Evolutionary conservation across 2,888 invertebrate genomes (phyloP).

Genomic region (Iselma pallidipennis): DNA sequence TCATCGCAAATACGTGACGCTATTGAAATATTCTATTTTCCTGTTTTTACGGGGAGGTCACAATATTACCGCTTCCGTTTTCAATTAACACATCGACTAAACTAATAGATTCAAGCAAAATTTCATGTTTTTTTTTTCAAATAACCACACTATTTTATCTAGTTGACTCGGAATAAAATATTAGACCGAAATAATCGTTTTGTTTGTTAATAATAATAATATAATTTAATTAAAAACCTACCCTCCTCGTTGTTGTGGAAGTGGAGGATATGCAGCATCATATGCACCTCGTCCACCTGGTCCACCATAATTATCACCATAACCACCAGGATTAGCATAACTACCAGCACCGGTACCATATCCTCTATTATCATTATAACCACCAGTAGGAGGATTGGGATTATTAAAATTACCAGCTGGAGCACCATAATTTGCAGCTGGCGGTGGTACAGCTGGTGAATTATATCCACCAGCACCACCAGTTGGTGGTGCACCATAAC

Average conservation of each 20-base stretch:
- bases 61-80: not conserved
- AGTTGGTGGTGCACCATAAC: conserved; percentile 23
- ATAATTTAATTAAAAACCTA: conserved; percentile 34
- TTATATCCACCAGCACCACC: conserved; percentile 25
- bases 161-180: not conserved
- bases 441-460: not conserved
- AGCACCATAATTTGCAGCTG: conserved; percentile 12
- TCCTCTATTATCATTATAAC: conserved; percentile 21
- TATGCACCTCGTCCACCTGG: conserved; percentile 38
- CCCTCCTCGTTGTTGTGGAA: conserved; percentile 46
- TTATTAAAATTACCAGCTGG: conserved; percentile 13
- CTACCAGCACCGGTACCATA: conserved; percentile 23
- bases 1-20: not conserved
- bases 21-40: not conserved
- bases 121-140: not conserved
- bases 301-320: conserved; percentile 30
- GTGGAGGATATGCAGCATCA: conserved; percentile 45
- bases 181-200: too few species aligned
- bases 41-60: not conserved
- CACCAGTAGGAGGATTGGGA: conserved; percentile 4
- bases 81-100: not conserved
- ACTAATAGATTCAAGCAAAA: not conserved
- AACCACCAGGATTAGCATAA: conserved; percentile 33
- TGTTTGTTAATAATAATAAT: too few species aligned
- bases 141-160: not conserved